Evolutionary conservation across 2,888 invertebrate species (phyloP).

Genomic region (Yponomeuta cagnagella): DNA sequence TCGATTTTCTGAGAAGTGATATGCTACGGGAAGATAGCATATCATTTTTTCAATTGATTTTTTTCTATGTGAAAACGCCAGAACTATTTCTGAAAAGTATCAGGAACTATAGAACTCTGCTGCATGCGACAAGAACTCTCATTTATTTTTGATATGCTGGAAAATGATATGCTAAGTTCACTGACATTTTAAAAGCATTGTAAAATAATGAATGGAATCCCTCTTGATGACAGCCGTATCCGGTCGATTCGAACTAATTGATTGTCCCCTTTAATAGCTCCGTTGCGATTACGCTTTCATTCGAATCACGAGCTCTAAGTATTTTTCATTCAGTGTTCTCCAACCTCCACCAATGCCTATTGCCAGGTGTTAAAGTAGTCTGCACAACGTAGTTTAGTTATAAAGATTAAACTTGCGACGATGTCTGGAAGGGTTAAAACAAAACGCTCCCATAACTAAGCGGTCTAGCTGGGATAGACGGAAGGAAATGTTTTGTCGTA

Average conservation of each 20-base stretch:
- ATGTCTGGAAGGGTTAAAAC: conserved; percentile 2
- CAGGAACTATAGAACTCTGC: no score
- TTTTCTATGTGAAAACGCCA: no score
- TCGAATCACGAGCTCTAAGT: conserved; percentile 10
- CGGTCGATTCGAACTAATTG: conserved; percentile 37
- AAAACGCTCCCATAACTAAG: background rate
- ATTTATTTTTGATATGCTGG: no score
- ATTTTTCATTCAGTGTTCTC: conserved; percentile 9
- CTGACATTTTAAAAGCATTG: conserved; percentile 1
- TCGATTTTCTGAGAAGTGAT: no score
- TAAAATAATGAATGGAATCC: conserved; percentile 37
- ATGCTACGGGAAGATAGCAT: no score
- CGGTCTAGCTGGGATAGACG: background rate
- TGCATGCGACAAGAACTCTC: no score
- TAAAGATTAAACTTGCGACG: background rate
- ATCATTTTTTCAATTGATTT: no score
- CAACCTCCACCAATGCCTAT: background rate
- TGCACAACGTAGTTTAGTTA: background rate
- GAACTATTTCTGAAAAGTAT: no score
- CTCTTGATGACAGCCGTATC: conserved; percentile 49
- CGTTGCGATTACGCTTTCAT: conserved; percentile 9
- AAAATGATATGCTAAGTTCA: no score
- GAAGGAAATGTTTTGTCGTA: conserved; percentile 12
- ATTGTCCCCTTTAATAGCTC: conserved; percentile 20
- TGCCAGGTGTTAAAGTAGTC: background rate